phyloP scores from a whole-genome alignment of 2,888 invertebrate species.

The Pseudoips prasinana region DNA sequence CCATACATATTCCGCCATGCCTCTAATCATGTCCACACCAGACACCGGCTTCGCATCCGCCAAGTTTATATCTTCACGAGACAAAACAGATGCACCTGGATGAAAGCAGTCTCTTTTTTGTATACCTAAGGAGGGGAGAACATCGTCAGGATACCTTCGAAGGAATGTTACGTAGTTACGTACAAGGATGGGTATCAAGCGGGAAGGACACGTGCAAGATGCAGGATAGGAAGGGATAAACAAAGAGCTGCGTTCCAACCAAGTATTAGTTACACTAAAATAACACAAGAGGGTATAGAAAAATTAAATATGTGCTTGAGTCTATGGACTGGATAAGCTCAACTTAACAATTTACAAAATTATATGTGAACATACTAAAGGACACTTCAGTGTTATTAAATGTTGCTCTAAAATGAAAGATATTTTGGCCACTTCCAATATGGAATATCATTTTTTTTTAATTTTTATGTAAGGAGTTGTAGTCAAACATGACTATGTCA shows the following conservation, averaged over 20 bases:
- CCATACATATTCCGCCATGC: slow-evolving; percentile 97
- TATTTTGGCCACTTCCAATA: too few species aligned
- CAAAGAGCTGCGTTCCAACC: slow-evolving; percentile 73
- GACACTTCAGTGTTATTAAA: too few species aligned
- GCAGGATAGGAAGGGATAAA: slow-evolving; percentile 17
- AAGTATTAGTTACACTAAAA: slow-evolving; percentile 60
- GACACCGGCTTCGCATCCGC: slow-evolving; percentile 84
- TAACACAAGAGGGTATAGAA: slow-evolving; percentile 4
- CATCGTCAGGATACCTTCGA: slow-evolving; percentile 34
- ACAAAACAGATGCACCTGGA: slow-evolving; percentile 89
- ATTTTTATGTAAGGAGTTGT: too few species aligned
- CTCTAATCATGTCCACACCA: slow-evolving; percentile 89
- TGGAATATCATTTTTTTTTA: too few species aligned
- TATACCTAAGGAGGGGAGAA: slow-evolving; percentile 72
- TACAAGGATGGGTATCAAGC: slow-evolving; percentile 25
- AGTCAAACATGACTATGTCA: too few species aligned
- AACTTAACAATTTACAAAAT: too few species aligned
- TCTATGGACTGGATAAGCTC: too few species aligned
- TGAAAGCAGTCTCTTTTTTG: slow-evolving; percentile 93
- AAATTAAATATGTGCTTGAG: background rate
- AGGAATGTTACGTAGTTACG: slow-evolving; percentile 30
- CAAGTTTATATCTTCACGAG: slow-evolving; percentile 84
- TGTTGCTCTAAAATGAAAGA: too few species aligned
- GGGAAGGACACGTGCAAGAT: slow-evolving; percentile 33
- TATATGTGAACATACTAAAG: too few species aligned